Percentiles rank a stretch among this genome's conserved stretches.
Conservation (phyloP, 2,797 vertebrate genomes). For the Cygnus olor region DNA sequence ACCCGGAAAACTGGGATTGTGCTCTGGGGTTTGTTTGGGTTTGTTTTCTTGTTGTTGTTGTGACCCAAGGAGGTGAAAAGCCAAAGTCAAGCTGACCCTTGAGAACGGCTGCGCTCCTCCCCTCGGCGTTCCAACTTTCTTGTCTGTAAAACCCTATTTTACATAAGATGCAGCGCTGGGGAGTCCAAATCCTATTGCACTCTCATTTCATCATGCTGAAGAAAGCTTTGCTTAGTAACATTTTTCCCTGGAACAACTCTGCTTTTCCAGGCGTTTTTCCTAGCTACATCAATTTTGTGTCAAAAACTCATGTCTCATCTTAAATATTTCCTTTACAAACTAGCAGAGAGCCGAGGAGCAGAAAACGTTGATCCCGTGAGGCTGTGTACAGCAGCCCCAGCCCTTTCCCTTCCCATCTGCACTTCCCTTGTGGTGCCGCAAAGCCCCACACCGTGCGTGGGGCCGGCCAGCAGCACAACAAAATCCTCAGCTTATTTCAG, state of each 20-base stretch:
- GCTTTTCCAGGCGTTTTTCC: background rate
- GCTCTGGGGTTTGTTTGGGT: background rate
- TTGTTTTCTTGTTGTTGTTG: background rate
- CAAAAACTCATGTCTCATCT: background rate
- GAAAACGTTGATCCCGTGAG: background rate
- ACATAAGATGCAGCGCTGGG: rapidly evolving
- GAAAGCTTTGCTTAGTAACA: background rate
- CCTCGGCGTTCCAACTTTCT: rapidly evolving
- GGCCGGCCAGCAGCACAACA: too few relatives aligned
- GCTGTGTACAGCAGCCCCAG: background rate
- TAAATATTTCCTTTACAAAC: background rate
- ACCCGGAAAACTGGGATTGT: background rate
- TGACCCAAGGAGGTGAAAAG: background rate
- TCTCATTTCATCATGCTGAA: background rate
- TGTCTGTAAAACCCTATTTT: background rate
- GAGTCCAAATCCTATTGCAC: background rate
- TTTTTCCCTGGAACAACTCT: background rate
- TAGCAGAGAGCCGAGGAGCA: background rate
- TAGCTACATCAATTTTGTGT: background rate
- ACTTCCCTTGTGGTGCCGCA: too few relatives aligned
- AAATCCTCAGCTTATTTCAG: background rate
- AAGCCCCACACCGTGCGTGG: too few relatives aligned
- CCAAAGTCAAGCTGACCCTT: background rate
- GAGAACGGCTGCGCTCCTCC: rapidly evolving
- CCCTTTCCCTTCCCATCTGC: too few relatives aligned